Evolutionary conservation across 2,113 vertebrate species (phyloP), one percentile per base, ranked within the genome.

Genomic region (Acrocephalus kingi): DNA sequence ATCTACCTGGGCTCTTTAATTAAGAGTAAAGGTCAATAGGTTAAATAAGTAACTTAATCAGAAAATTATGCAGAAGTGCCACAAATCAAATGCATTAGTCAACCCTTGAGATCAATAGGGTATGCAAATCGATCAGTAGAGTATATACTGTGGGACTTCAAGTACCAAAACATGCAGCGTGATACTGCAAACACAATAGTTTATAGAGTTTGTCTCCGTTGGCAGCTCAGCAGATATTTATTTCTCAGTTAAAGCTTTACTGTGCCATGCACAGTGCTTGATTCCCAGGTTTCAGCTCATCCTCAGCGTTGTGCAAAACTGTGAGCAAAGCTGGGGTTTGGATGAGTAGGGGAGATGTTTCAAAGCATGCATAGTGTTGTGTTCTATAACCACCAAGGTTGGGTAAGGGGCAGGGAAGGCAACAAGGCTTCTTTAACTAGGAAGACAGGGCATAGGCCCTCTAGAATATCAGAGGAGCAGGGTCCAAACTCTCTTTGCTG

Each of bases 1-100:
- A 97, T 98, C 98, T 98, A 96, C 97, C 97, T 96, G 97, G 98
- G 95, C 81, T 97, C 92, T 96, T 97, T 97, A 98, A 98, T 98
- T 98, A 98, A 98, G 95, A 98, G 93, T 98, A 98, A 98, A 98
- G 98, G 98, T 98, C 98, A 98, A 98, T 98, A 98, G 98, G 98
- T 98, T 98, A 98, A 98, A 98, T 97, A 98, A 98, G 97, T 97
- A 97, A 98, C 97, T 98, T 98, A 98, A 98, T 98, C 98, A 98
- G 97, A 97, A 97, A 98, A 98, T 98, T 98, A 98, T 97, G 97
- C 96, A 98, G 96, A 98, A 98, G 98, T 98, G 93, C 97, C 97
- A 95, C 95, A 96, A 98, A 97, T 97, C 97, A 98, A 97, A 98
- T 35, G 84, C 84, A 95, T 97, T 97, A 96, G 93, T 96, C 94